phyloP scores from a whole-genome alignment of 2,888 invertebrate species.

The Hedya salicella region DNA sequence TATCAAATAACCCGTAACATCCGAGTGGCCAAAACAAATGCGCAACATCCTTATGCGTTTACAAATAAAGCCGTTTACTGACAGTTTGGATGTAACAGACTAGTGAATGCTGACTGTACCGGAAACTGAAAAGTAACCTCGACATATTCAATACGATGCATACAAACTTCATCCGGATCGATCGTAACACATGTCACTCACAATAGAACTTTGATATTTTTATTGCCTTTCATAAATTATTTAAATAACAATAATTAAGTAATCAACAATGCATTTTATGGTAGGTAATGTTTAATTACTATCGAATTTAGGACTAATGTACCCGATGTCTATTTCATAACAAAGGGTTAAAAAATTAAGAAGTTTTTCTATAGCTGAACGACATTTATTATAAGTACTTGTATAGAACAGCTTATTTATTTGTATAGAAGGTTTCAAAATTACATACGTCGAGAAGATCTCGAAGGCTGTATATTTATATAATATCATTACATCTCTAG shows the following conservation, averaged over 20 bases:
- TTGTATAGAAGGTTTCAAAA: neutral
- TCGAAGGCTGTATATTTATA: neutral
- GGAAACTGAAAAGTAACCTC: neutral
- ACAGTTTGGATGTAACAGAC: too few species aligned
- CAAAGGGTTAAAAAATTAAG: neutral
- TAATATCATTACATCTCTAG: neutral
- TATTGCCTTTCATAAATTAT: constrained; percentile 38
- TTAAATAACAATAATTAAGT: constrained; percentile 17
- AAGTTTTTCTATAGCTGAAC: neutral
- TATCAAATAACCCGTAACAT: too few species aligned
- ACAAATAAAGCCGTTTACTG: too few species aligned
- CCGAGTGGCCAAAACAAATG: too few species aligned
- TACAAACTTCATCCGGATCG: neutral
- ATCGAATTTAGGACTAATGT: constrained; percentile 8
- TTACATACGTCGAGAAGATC: neutral
- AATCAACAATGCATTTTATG: constrained; percentile 17
- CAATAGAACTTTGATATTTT: constrained; percentile 5
- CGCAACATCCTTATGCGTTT: too few species aligned
- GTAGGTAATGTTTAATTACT: constrained; percentile 8
- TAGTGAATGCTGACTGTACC: neutral
- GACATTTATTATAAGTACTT: neutral
- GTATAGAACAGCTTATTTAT: neutral
- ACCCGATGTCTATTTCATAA: neutral
- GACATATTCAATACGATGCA: constrained; percentile 1
- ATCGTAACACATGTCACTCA: constrained; percentile 11